Evolutionary conservation across 2,113 vertebrate species (phyloP).

Genomic region (Quiscalus mexicanus): DNA sequence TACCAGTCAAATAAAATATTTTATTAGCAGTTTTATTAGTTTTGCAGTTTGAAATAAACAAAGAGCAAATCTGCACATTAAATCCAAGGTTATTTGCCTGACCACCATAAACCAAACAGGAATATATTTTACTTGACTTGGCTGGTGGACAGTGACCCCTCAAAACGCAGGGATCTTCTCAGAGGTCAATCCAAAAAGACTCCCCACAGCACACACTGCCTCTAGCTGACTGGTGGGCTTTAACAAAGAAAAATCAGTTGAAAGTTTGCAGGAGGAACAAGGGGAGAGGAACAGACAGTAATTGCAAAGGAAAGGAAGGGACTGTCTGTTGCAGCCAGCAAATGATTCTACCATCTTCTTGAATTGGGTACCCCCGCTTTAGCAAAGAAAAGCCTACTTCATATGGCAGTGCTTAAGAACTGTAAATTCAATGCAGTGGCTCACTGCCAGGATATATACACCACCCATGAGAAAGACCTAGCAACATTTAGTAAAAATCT

Average conservation of each 20-base stretch:
- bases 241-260: neutral
- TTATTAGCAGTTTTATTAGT: neutral
- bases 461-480: neutral
- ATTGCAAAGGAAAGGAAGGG: neutral
- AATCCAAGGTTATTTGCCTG: neutral
- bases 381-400: neutral
- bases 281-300: neutral
- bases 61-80: neutral
- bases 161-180: neutral
- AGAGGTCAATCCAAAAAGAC: neutral
- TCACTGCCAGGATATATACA: neutral
- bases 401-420: neutral
- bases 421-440: neutral
- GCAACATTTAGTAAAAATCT: neutral
- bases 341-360: neutral
- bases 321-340: neutral
- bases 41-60: neutral
- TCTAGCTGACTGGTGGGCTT: neutral
- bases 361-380: neutral
- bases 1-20: neutral
- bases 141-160: neutral
- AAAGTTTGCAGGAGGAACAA: neutral
- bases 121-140: neutral
- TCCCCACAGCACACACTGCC: neutral
- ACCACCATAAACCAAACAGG: neutral